Base-by-base conservation (phyloP, 2,113 vertebrate genomes). In the Perca fluviatilis region DNA sequence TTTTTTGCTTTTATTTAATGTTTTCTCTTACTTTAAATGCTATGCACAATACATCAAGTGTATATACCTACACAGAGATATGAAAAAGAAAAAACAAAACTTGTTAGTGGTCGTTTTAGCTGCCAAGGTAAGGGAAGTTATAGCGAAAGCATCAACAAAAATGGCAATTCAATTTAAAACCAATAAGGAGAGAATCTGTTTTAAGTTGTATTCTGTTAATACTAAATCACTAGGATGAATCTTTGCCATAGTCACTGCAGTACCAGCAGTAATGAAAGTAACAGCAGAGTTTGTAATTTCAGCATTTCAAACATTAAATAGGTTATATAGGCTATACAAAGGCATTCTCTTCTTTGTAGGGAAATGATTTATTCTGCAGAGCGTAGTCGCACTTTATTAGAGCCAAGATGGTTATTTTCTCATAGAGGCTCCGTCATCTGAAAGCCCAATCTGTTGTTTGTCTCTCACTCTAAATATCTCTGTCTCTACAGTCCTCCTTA, bases 281-380 rank as follows among this genome's bases (percentile, higher is more conserved):
- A 69, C 49, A 54, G 27, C n/a, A 8, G 19, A 69, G 65, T 13
- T 66, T 49, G 25, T 46, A 1, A 4, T 27, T 33, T 56, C 30
- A 58, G 16, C 16, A 19, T 51, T 40, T 9, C 5, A 25, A 73
- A 73, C 56, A 15, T 33, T 1, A 72, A 46, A 27, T 14, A 56
- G 8, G 36, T 40, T 40, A 40, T 40, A 9, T 40, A 40, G 7
- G 36, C 36, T 40, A 40, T 9, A 27, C 46, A 7, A 8, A 40
- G 46, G 5, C 40, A 25, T 46, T 5, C 11, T 61, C 3, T 10
- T 77, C 16, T 66, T 30, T 47, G 6, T 30, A n/a, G 14, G 2
- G 15, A 7, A 25, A 19, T 79, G 21, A 70, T 21, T 60, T 30
- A 70, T 79, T 62, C 30, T 43, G 56, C 64, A 77, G 75, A 60